Evolutionary conservation across 2,888 invertebrate genomes (phyloP).

Genomic region (Rotaria magnacalcarata): DNA sequence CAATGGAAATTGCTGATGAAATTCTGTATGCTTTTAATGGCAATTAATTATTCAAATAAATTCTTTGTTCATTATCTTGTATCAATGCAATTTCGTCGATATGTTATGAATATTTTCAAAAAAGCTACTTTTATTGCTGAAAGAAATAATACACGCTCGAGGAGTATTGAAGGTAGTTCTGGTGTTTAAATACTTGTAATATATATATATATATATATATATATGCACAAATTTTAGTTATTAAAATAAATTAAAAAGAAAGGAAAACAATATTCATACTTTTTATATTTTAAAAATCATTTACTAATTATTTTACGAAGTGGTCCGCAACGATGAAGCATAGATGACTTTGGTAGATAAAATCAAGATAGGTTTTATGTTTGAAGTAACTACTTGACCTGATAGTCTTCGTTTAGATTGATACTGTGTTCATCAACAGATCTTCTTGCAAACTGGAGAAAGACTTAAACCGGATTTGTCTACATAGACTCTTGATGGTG

Average conservation of each 20-base stretch:
- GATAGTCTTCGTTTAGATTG: too few species aligned
- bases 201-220: too few species aligned
- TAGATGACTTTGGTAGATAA: too few species aligned
- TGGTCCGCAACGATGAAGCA: too few species aligned
- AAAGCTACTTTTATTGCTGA: not conserved
- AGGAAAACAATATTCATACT: not conserved
- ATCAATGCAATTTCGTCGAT: constrained; percentile 1
- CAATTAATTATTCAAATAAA: constrained; percentile 29
- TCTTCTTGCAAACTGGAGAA: too few species aligned
- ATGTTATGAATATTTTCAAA: not conserved
- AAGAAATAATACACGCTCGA: not conserved
- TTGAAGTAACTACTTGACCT: too few species aligned
- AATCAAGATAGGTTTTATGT: too few species aligned
- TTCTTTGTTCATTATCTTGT: not conserved
- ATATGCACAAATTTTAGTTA: not conserved
- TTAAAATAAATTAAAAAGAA: not conserved
- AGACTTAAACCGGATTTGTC: too few species aligned
- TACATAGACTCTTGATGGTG: too few species aligned
- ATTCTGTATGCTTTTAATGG: constrained; percentile 2
- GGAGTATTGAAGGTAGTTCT: not conserved
- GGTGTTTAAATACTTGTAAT: not conserved
- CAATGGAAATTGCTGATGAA: constrained; percentile 1
- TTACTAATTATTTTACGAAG: too few species aligned
- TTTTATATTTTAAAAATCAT: too few species aligned
- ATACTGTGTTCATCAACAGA: too few species aligned